These are phyloP conservation scores for Machaerirhynchus nigripectus DNA, from an alignment of 2,113 vertebrate species.

Conservation along the genomic window DNA sequence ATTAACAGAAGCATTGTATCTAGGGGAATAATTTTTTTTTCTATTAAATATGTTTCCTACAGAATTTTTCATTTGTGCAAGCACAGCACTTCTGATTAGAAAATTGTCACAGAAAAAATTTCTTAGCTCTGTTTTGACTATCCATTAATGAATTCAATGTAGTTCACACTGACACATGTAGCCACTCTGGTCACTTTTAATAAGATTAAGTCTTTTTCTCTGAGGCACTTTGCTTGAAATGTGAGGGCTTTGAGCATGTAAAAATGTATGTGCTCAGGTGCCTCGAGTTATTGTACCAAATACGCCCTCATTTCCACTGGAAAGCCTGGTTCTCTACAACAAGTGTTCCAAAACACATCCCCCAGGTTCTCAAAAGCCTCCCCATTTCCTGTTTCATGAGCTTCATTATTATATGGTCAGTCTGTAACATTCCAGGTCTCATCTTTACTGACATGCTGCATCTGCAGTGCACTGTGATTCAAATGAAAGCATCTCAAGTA, in stretches of 20 bases:
- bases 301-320: neutral
- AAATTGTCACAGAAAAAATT: neutral
- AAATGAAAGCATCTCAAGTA: neutral
- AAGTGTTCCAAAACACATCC: neutral
- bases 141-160: neutral
- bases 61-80: neutral
- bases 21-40: neutral
- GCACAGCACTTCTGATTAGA: neutral
- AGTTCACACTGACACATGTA: neutral
- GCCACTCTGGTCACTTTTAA: neutral
- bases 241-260: neutral
- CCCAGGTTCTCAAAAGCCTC: neutral
- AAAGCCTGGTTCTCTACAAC: neutral
- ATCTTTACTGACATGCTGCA: neutral
- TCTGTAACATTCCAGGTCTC: neutral
- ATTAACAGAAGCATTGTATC: neutral
- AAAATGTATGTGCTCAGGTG: neutral
- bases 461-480: neutral
- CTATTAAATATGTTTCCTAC: neutral
- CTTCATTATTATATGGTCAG: neutral
- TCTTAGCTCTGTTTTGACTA: neutral
- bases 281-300: neutral
- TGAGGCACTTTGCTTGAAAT: neutral
- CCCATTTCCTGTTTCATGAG: neutral
- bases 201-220: neutral